Evolutionary conservation across 2,113 vertebrate species (phyloP), one percentile per base, ranked within the genome.

Genomic region (Peucedramus taeniatus): DNA sequence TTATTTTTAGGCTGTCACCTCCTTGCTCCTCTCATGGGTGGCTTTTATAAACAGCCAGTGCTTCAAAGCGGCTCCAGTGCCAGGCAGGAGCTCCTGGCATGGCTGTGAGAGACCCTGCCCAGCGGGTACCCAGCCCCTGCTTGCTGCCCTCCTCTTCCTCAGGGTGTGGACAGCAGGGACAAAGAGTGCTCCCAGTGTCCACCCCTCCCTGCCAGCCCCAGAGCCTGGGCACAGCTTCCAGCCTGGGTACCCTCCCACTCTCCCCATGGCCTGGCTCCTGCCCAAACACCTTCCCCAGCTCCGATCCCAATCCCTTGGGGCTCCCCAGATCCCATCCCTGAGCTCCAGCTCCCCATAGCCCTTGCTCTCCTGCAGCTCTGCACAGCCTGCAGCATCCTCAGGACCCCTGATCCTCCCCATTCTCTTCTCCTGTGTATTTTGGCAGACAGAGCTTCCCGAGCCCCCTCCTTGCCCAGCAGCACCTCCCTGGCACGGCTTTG

Each of bases 1-100:
- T 54, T 93, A 85, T 95, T 97, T 97, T 86, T 72, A 69, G 85
- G 57, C 59, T 87, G 49, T 88, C 78, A 85, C 88, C 78, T 94
- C 70, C 57, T 87, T 87, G 69, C 30, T 89, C 80, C 69, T 81
- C 72, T 77, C 2, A 4, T 7, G 82, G 57, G 84, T 64, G 69
- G 57, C 56, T 93, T 83, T 92, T 76, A 90, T 76, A 90, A 90
- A 88, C 76, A 94, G 57, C 57, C 31, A 0, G 7, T 11, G 56
- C 44, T 57, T 60, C 70, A 31, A 53, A 64, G 59, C 0, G 0
- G 35, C 40, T 20, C 74, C 63, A 10, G 76, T 33, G 66, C 54
- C 80, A 74, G 60, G 30, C 80, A 51, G 37, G 35, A 88, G 13
- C 39, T 28, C 0, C 33, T 3, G 3, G 31, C 44, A 26, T 27